Base-by-base conservation (phyloP, 2,888 invertebrate species). In the Corbicula japonica region DNA sequence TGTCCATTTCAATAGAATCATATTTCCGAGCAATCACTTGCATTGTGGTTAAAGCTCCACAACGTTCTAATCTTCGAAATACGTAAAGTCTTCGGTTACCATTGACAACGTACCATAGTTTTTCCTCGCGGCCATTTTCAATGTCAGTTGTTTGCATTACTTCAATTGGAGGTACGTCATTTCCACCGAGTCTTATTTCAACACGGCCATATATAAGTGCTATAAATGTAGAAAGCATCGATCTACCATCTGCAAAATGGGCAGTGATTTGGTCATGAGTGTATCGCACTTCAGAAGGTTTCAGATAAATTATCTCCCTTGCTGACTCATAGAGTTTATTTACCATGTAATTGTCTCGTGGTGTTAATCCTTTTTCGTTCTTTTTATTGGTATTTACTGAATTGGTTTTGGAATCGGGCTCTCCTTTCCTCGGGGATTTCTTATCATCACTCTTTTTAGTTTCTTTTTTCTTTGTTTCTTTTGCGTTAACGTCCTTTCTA, bases 1-100 rank as follows among this genome's bases (percentile, higher is more conserved):
- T 83, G 50, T 83, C 83, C 80, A 83, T 83, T 73, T 83, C 83
- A 23, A 83, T 68, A 34, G 83, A 38, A 69, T 83, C 83, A 35
- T 77, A 83, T 73, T 72, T 74, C 35, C 83, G 74, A 56, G 77
- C 72, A 26, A 83, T 56, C 21, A 83, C 83, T 46, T 80, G 83
- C 83, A 83, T 83, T 0, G 60, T 75, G n/a, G 70, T 69, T 44
- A 83, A 10, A 46, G 75, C 80, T 28, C 83, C 83, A 32, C 77
- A 83, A 54, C 61, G 66, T 65, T 83, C 78, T n/a, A 83, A 50
- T 26, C 71, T 66, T 21, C 72, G 74, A 41, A 80, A 80, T 0
- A 83, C 70, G 44, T 66, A 80, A 8, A 83, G 77, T 68, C 80
- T 66, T 34, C 83, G 41, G 70, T 83, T 83, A n/a, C 83, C 83